Conservation (phyloP, 2,888 invertebrate species). For the Drosophila kuntzei region DNA sequence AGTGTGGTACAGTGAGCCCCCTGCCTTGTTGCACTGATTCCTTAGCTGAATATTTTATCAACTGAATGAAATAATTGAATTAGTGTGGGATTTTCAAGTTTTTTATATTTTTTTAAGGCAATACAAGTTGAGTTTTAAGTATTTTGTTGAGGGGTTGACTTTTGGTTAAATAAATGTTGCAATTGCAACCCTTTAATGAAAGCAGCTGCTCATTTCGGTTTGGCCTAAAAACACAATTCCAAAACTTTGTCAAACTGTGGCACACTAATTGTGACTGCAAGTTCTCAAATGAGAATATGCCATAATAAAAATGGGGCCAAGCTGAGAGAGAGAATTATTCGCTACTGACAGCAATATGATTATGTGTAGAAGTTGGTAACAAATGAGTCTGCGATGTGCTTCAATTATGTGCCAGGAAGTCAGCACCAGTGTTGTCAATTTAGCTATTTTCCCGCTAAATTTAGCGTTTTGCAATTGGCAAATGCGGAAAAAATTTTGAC, state of each 20-base stretch:
- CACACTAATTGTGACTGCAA: constrained; percentile 68
- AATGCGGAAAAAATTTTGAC: too few species aligned
- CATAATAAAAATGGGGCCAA: constrained; percentile 60
- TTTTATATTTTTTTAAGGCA: not conserved
- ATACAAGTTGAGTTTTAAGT: not conserved
- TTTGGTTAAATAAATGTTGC: constrained; percentile 3
- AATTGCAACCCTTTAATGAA: constrained; percentile 24
- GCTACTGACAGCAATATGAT: constrained; percentile 55
- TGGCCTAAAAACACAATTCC: constrained; percentile 74
- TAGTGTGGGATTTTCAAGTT: constrained; percentile 45
- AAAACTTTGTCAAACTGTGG: constrained; percentile 51
- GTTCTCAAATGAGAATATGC: constrained; percentile 45
- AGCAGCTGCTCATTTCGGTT: constrained; percentile 21
- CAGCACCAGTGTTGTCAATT: too few species aligned
- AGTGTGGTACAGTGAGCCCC: constrained; percentile 3
- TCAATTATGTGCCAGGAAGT: constrained; percentile 70
- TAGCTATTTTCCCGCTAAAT: too few species aligned
- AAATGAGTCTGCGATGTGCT: constrained; percentile 79
- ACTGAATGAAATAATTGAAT: constrained; percentile 54
- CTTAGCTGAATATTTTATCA: constrained; percentile 25
- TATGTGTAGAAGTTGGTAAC: constrained; percentile 59
- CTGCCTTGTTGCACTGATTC: constrained; percentile 41
- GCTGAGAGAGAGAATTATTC: constrained; percentile 25
- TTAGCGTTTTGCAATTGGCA: too few species aligned
- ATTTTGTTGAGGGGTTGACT: not conserved